Evolutionary conservation across 2,888 invertebrate genomes (phyloP), one percentile per base, ranked within the genome.

Genomic region (Harpagoxenus sublaevis): DNA sequence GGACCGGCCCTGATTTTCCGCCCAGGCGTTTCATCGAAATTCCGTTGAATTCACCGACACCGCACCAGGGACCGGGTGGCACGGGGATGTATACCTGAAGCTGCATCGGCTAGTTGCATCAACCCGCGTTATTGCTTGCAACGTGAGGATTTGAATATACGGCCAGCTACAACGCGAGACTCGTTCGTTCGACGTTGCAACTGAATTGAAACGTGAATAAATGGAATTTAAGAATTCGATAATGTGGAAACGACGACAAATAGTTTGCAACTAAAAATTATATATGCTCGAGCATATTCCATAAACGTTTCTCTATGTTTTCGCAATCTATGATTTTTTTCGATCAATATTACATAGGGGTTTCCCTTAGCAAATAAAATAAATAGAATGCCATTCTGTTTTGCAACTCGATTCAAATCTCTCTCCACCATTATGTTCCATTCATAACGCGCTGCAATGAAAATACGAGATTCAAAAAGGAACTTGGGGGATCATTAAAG

Each of bases 1-100:
- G 89, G 88, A 87, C 92, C 91, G 91, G 90, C 92, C 92, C 93
- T 93, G 93, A 93, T 94, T 94, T 94, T 94, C 93, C 92, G 92
- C 91, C 89, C 91, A 91, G 90, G 91, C 91, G 90, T 92, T 93
- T 93, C 92, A 93, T 92, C 87, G 90, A 88, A 90, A 90, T 90
- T 90, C 89, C 89, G 87, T 88, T 87, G 88, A 88, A 90, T 88
- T 88, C 86, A 53, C 87, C 84, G 83, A 75, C 70, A 90, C 86
- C 87, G 83, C 87, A 88, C 53, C 35, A 48, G 66, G 65, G 63
- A 63, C 66, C 68, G 39, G 39, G 68, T 74, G 78, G 86, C 31
- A 87, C 84, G 84, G 63, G 82, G 81, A 75, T 78, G 53, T 75
- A 73, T 65, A 83, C 79, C 90, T 81, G 68, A 90, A 87, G 89